Base-by-base conservation (phyloP, 64 coral and sea anemone species). In the Astreopora myriophthalma region DNA sequence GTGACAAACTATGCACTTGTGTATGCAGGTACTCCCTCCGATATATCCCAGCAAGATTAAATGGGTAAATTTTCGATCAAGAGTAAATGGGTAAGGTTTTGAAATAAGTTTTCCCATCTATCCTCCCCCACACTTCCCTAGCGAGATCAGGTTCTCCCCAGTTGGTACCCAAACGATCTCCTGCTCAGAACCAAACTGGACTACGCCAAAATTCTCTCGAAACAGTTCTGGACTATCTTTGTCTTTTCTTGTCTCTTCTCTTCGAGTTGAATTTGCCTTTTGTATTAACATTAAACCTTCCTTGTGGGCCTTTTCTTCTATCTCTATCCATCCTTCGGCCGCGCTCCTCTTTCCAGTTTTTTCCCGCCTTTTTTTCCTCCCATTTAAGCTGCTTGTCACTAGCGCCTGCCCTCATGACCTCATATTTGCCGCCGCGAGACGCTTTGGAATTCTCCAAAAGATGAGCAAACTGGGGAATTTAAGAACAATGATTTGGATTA, bases 401-500 rank as follows among this genome's bases (percentile, higher is more conserved):
- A 39, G 66, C 89, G 9, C 79, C 46, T 10, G 34, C 76, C 51
- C 77, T 64, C 60, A 39, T 78, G 28, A 91, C 76, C n/a, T 91
- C 89, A 91, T 60, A 69, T 30, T 62, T 70, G 4, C 89, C 89
- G 1, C 89, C 89, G 23, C 61, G 42, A 71, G 89, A 83, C 19
- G 79, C 76, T 16, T 78, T 42, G 6, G 89, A 91, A 34, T 91
- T 79, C 42, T 91, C 89, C 28, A 91, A 19, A 27, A 91, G 44
- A 91, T 91, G 76, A 55, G 89, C 75, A 34, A 91, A 91, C 89
- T 91, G 75, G 0, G 51, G 33, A 91, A 91, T 33, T 36, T n/a
- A 13, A 32, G 39, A 31, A 80, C 6, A 34, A 71, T 17, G 0
- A 26, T 46, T 40, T 22, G 4, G 26, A 76, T 44, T 25, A 44